phyloP scores from a whole-genome alignment of 2,113 vertebrate genomes.

The Vulpes lagopus region DNA sequence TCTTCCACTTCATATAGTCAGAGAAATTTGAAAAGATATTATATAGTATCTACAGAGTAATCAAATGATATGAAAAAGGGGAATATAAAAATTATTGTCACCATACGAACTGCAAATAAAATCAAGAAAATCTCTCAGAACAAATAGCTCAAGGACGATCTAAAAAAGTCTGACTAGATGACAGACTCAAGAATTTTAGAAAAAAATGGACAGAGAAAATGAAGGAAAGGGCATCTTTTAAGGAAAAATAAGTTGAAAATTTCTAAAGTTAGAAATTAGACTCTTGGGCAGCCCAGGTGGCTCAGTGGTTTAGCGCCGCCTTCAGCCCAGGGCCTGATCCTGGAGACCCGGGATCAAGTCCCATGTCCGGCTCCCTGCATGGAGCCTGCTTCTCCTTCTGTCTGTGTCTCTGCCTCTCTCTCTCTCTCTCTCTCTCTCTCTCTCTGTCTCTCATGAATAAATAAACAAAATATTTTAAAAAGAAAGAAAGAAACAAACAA shows the following conservation, averaged over 20 bases:
- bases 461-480: too few species aligned
- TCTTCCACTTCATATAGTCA: neutral
- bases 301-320: too few species aligned
- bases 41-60: neutral
- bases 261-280: neutral
- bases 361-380: too few species aligned
- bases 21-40: neutral
- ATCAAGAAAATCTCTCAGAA: constrained; percentile 35
- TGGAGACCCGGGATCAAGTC: too few species aligned
- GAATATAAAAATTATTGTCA: neutral
- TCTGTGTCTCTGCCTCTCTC: too few species aligned
- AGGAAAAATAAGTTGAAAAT: neutral
- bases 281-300: neutral
- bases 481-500: too few species aligned
- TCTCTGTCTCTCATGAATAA: too few species aligned
- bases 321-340: too few species aligned
- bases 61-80: neutral
- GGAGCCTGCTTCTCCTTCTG: too few species aligned
- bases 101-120: neutral
- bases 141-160: neutral
- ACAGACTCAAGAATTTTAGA: neutral
- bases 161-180: neutral
- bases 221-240: neutral
- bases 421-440: too few species aligned
- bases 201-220: neutral